These are phyloP conservation scores for Polypedilum vanderplanki DNA, from an alignment of 1,140 invertebrate genomes.

Conservation along the genomic window DNA sequence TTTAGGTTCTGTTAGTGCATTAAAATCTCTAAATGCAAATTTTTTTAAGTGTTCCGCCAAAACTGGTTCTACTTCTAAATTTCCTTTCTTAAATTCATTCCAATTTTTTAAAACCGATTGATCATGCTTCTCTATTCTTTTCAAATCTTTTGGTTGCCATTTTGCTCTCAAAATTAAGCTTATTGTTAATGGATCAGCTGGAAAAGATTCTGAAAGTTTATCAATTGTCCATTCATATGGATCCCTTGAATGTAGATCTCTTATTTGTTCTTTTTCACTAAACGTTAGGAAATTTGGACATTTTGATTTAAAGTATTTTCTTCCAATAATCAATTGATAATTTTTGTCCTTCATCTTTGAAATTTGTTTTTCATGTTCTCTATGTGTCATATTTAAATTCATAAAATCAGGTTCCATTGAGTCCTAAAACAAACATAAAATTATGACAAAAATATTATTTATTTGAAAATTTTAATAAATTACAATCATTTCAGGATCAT, in stretches of 20 bases:
- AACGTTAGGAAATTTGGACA: conserved; percentile 71
- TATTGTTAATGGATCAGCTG: conserved; percentile 55
- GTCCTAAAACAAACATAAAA: conserved; percentile 32
- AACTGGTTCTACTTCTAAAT: conserved; percentile 46
- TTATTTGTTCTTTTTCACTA: conserved; percentile 76
- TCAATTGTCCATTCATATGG: conserved; percentile 67
- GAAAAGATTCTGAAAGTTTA: conserved; percentile 70
- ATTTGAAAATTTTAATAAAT: neutral
- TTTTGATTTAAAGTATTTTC: conserved; percentile 67
- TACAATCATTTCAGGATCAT: conserved; percentile 1
- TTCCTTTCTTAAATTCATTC: conserved; percentile 51
- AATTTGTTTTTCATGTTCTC: conserved; percentile 43
- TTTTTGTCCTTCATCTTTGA: conserved; percentile 43
- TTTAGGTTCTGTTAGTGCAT: neutral
- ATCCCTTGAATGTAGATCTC: conserved; percentile 56
- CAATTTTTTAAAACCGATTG: conserved; percentile 58
- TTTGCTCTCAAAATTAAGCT: conserved; percentile 54
- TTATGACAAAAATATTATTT: neutral
- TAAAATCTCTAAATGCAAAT: conserved; percentile 42
- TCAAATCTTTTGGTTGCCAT: conserved; percentile 51
- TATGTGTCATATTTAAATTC: conserved; percentile 40
- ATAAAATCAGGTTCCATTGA: conserved; percentile 49
- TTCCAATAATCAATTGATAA: conserved; percentile 54
- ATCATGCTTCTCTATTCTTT: conserved; percentile 57
- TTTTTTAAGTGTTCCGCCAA: conserved; percentile 56